Percentiles rank a stretch among this genome's conserved stretches.
These are phyloP conservation scores for Cyanoderma ruficeps DNA, from an alignment of 2,113 vertebrate species.

Conservation along the genomic window DNA sequence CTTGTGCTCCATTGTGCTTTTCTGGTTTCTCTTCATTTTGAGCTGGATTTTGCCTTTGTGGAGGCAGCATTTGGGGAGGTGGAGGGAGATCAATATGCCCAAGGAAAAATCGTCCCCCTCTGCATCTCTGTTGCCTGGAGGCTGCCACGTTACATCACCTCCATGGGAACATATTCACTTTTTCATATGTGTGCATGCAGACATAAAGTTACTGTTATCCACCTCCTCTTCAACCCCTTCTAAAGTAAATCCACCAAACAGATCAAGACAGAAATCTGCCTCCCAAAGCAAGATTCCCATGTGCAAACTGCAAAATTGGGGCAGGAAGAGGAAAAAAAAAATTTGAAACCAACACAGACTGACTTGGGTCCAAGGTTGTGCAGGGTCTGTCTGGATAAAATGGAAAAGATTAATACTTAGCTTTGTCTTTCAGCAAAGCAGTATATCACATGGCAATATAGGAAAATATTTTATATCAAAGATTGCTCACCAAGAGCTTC, in stretches of 20 bases:
- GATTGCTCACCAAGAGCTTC: slow-evolving; percentile 39
- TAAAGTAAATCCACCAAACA: background rate
- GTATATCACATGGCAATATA: background rate
- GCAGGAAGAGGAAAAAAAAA: background rate
- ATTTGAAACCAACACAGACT: background rate
- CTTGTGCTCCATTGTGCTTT: background rate
- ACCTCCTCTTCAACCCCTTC: background rate
- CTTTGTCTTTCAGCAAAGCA: slow-evolving; percentile 14
- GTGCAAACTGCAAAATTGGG: background rate
- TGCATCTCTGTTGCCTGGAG: background rate
- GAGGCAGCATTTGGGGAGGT: accelerated
- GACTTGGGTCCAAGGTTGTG: background rate
- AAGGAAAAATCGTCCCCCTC: accelerated
- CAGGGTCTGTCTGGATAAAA: background rate
- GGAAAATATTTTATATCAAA: slow-evolving; percentile 22
- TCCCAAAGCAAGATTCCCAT: background rate
- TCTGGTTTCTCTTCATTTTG: background rate
- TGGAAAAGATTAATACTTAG: background rate
- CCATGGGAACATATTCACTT: background rate
- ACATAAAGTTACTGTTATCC: background rate
- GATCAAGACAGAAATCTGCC: background rate
- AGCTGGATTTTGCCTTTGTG: background rate
- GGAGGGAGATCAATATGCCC: too few species aligned
- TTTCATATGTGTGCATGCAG: background rate
- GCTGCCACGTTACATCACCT: background rate